These are phyloP conservation scores for Erythrocercus mccallii DNA, from an alignment of 2,113 vertebrate species.

Conservation along the genomic window DNA sequence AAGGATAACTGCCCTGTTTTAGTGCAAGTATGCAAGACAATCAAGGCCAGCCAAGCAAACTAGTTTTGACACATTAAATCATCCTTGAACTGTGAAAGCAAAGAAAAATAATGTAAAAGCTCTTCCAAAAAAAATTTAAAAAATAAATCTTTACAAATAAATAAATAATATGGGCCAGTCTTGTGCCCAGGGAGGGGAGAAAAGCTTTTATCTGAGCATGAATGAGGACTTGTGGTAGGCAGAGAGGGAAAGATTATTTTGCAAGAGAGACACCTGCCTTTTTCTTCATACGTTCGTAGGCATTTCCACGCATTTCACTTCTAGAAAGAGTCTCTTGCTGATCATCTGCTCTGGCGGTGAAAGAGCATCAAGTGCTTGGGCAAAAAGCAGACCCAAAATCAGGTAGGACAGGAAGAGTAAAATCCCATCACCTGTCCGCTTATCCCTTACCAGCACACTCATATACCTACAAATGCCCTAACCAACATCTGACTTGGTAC, in stretches of 20 bases:
- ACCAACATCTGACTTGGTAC: neutral
- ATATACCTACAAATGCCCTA: neutral
- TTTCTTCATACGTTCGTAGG: neutral
- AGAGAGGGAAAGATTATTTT: neutral
- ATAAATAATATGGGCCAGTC: slow-evolving; percentile 59
- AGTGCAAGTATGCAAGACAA: slow-evolving; percentile 74
- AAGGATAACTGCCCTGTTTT: slow-evolving; percentile 54
- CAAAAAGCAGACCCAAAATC: neutral
- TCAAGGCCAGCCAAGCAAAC: slow-evolving; percentile 74
- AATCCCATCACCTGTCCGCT: neutral
- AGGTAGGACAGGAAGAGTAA: neutral
- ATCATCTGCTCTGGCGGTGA: neutral
- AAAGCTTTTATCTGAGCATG: neutral
- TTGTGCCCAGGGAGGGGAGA: neutral
- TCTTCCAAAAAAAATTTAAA: neutral
- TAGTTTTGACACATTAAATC: slow-evolving; percentile 80
- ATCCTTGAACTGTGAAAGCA: slow-evolving; percentile 75
- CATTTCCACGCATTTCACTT: neutral
- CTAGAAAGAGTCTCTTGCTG: neutral
- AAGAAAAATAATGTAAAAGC: slow-evolving; percentile 66
- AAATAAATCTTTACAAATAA: slow-evolving; percentile 54
- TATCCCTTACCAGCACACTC: neutral
- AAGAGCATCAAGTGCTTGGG: neutral
- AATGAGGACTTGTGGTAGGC: neutral
- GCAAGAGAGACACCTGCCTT: neutral